These are phyloP conservation scores for Corythucha ciliata DNA, from an alignment of 2,888 invertebrate species.

Conservation along the genomic window DNA sequence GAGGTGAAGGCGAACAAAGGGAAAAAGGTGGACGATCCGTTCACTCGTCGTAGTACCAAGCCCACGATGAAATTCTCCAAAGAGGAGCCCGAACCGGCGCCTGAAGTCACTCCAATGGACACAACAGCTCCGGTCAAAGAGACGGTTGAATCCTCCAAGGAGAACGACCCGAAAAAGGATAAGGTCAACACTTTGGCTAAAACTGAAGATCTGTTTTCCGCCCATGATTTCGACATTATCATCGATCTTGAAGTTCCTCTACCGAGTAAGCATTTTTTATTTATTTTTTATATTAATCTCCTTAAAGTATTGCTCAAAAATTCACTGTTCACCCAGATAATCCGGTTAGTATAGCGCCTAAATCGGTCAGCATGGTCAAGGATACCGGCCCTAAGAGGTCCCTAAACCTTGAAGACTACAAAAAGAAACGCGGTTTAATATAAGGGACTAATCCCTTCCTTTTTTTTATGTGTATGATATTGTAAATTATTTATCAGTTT, in stretches of 20 bases:
- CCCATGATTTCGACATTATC: slow-evolving; percentile 91
- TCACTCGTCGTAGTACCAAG: slow-evolving; percentile 79
- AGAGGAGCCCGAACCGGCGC: slow-evolving; percentile 37
- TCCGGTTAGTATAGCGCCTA: slow-evolving; percentile 61
- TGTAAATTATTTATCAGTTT: too few relatives aligned
- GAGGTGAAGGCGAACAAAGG: slow-evolving; percentile 61
- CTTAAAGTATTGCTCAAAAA: neutral
- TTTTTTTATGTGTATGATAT: too few relatives aligned
- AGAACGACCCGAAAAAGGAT: slow-evolving; percentile 17
- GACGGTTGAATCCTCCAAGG: too few relatives aligned
- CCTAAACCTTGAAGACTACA: slow-evolving; percentile 83
- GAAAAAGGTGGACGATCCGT: slow-evolving; percentile 73
- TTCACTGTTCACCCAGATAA: slow-evolving; percentile 48
- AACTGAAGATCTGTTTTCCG: slow-evolving; percentile 47
- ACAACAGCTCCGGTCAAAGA: slow-evolving; percentile 8
- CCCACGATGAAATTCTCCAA: slow-evolving; percentile 71
- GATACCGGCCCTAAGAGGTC: slow-evolving; percentile 76
- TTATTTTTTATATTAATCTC: slow-evolving; percentile 2
- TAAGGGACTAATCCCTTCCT: too few relatives aligned
- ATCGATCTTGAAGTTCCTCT: slow-evolving; percentile 81
- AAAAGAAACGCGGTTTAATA: slow-evolving; percentile 84
- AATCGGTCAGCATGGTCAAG: slow-evolving; percentile 61
- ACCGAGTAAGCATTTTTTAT: slow-evolving; percentile 53
- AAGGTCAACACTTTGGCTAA: slow-evolving; percentile 26
- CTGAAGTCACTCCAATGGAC: slow-evolving; percentile 10